Evolutionary conservation across 2,888 invertebrate genomes (phyloP).

Genomic region (Tipula lateralis): DNA sequence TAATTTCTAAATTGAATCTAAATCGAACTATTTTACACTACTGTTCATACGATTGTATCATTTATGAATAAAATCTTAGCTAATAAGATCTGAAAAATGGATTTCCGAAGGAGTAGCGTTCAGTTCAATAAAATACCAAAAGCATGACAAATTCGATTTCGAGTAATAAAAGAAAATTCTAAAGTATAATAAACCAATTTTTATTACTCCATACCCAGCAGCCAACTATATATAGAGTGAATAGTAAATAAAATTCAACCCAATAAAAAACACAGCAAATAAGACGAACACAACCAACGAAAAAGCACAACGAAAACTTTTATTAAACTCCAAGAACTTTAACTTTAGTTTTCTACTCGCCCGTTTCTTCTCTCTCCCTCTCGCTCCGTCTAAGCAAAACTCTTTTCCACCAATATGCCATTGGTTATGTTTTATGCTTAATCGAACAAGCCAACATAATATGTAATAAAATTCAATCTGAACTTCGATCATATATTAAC

Average conservation of each 20-base stretch:
- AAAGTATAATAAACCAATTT: not conserved
- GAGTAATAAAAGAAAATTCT: not conserved
- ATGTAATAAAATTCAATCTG: not conserved
- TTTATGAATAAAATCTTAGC: too few relatives aligned
- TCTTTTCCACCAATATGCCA: not conserved
- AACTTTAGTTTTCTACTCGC: not conserved
- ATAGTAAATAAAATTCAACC: not conserved
- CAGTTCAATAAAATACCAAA: not conserved
- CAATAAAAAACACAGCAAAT: not conserved
- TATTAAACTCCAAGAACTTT: not conserved
- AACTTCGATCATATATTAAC: not conserved
- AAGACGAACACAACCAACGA: not conserved
- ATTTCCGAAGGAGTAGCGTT: too few relatives aligned
- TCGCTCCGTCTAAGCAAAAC: not conserved
- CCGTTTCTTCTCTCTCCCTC: not conserved
- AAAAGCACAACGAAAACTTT: not conserved
- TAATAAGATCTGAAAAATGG: too few relatives aligned
- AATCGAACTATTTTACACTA: too few relatives aligned
- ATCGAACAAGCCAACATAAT: not conserved
- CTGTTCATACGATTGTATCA: too few relatives aligned
- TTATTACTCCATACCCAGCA: not conserved
- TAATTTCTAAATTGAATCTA: too few relatives aligned
- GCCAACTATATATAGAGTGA: not conserved
- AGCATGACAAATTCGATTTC: not conserved
- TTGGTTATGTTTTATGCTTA: not conserved